Evolutionary conservation across 2,888 invertebrate species (phyloP).

Genomic region (Drosophila mayaguana): DNA sequence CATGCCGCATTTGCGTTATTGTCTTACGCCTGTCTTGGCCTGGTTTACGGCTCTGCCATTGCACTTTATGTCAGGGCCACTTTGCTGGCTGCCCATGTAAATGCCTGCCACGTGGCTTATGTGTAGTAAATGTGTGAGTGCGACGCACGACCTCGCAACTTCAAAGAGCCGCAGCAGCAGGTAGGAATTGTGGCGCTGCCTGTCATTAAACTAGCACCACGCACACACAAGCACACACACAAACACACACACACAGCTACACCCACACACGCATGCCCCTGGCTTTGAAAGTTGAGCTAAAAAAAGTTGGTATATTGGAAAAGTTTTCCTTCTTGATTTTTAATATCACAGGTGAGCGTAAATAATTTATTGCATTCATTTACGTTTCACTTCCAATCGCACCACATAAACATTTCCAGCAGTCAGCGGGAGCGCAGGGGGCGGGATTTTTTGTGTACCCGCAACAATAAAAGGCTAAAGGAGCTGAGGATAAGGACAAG

Average conservation of each 20-base stretch:
- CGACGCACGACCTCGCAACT: conserved; percentile 51
- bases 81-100: conserved; percentile 18
- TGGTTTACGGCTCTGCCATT: conserved; percentile 5
- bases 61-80: conserved; percentile 21
- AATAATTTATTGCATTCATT: conserved; percentile 83
- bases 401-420: conserved; percentile 65
- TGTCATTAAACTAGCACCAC: conserved; percentile 66
- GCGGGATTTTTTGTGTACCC: conserved; percentile 66
- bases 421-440: conserved; percentile 25
- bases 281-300: conserved; percentile 67
- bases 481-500: conserved; percentile 22
- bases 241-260: neutral
- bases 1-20: conserved; percentile 29
- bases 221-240: conserved; percentile 15
- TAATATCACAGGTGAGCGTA: conserved; percentile 82
- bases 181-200: conserved; percentile 48
- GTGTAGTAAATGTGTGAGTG: conserved; percentile 37
- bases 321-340: conserved; percentile 82
- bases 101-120: conserved; percentile 45
- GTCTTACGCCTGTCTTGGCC: conserved; percentile 21
- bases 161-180: conserved; percentile 58
- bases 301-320: conserved; percentile 81
- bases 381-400: conserved; percentile 81
- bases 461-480: conserved; percentile 64
- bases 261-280: conserved; percentile 29